phyloP scores from a whole-genome alignment of 2,113 vertebrate genomes.

The Mobula birostris region DNA sequence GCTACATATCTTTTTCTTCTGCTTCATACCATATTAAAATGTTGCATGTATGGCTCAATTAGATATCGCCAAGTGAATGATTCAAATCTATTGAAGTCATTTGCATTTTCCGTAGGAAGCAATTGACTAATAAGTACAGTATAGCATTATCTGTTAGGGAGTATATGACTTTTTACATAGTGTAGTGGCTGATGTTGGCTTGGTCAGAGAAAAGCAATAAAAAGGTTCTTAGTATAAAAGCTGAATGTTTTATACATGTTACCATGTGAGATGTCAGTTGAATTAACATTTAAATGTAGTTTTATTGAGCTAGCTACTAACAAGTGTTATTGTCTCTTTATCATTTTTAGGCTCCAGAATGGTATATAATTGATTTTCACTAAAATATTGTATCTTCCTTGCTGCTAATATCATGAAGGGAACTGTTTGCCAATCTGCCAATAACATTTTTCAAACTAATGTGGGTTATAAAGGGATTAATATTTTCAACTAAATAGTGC shows the following conservation, averaged over 20 bases:
- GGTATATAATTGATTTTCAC: constrained; percentile 28
- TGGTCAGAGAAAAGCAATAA: neutral
- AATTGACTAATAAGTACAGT: neutral
- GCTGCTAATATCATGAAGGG: neutral
- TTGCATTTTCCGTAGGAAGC: neutral
- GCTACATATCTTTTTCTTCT: neutral
- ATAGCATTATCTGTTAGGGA: neutral
- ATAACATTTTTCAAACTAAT: neutral
- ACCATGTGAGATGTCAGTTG: neutral
- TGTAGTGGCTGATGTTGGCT: neutral
- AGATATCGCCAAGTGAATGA: neutral
- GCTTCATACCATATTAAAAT: neutral
- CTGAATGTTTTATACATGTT: neutral
- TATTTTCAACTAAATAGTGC: neutral
- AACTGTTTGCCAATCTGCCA: constrained; percentile 18
- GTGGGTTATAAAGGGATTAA: neutral
- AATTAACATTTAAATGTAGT: neutral
- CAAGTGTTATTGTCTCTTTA: constrained; percentile 48
- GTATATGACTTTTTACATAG: neutral
- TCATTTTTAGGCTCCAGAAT: constrained; percentile 17
- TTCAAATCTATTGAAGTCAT: too few relatives aligned
- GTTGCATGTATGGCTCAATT: neutral
- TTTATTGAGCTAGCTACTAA: neutral
- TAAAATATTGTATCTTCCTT: neutral
- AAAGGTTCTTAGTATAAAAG: neutral